phyloP scores from a whole-genome alignment of 2,888 invertebrate species.

The Agapostemon virescens region DNA sequence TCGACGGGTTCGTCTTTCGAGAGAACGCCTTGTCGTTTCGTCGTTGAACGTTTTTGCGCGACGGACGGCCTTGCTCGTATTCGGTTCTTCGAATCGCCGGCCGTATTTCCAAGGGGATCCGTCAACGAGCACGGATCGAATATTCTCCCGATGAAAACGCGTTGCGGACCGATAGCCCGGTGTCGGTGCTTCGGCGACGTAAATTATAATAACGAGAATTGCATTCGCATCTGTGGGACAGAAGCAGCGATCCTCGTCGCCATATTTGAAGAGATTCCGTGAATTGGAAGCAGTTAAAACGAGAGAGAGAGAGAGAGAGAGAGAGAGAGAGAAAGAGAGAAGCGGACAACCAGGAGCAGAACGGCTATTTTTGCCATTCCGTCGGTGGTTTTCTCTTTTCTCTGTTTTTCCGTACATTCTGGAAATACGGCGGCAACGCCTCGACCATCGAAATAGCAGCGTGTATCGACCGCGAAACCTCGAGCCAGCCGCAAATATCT shows the following conservation, averaged over 20 bases:
- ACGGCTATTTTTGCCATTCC: constrained; percentile 57
- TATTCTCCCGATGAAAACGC: background rate
- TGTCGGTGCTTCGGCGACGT: background rate
- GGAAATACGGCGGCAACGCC: constrained; percentile 42
- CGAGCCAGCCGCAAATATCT: background rate
- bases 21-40: constrained; percentile 28
- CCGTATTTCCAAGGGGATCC: too few relatives aligned
- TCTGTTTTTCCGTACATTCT: constrained; percentile 36
- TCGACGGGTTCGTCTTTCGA: constrained; percentile 22
- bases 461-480: background rate
- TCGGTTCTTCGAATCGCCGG: too few relatives aligned
- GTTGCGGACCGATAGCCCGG: constrained; percentile 3
- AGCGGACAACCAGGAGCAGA: constrained; percentile 8
- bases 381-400: constrained; percentile 31
- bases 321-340: background rate
- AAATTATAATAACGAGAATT: background rate
- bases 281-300: constrained; percentile 23
- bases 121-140: background rate
- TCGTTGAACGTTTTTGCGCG: background rate
- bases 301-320: constrained; percentile 6
- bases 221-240: too few relatives aligned
- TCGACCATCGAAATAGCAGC: constrained; percentile 19
- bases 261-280: constrained; percentile 44
- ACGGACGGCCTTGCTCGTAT: background rate
- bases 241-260: constrained; percentile 18